phyloP scores from a whole-genome alignment of 53 echinoderm and acorn worm genomes.

The Zoroaster sp. region DNA sequence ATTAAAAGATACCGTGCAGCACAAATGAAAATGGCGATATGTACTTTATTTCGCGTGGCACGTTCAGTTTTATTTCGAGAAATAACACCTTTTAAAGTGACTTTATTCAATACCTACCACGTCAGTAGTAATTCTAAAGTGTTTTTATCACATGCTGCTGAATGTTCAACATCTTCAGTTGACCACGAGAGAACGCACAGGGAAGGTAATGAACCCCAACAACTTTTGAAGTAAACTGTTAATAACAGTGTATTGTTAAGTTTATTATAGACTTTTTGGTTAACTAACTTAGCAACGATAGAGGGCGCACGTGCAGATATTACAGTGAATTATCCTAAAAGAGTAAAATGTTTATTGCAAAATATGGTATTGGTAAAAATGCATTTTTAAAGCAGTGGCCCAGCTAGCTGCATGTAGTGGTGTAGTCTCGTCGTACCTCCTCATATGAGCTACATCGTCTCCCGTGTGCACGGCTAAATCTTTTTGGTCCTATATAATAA shows the following conservation, averaged over 20 bases:
- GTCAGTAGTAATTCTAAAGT: neutral
- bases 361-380: no score
- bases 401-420: no score
- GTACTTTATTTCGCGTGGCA: neutral
- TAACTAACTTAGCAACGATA: neutral
- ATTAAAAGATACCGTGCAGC: no score
- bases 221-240: neutral
- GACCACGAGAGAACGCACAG: neutral
- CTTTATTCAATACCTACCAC: neutral
- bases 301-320: neutral
- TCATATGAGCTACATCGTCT: no score
- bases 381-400: no score
- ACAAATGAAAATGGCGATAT: constrained; percentile 12
- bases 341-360: no score
- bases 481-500: no score
- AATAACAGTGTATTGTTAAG: no score
- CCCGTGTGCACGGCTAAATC: no score
- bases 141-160: neutral
- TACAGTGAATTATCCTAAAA: no score
- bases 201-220: neutral
- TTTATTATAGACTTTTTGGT: no score
- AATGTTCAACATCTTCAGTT: constrained; percentile 10
- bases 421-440: no score
- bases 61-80: neutral
- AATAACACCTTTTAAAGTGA: neutral